Conservation (phyloP, 1,140 invertebrate species). For the Varroa destructor region DNA sequence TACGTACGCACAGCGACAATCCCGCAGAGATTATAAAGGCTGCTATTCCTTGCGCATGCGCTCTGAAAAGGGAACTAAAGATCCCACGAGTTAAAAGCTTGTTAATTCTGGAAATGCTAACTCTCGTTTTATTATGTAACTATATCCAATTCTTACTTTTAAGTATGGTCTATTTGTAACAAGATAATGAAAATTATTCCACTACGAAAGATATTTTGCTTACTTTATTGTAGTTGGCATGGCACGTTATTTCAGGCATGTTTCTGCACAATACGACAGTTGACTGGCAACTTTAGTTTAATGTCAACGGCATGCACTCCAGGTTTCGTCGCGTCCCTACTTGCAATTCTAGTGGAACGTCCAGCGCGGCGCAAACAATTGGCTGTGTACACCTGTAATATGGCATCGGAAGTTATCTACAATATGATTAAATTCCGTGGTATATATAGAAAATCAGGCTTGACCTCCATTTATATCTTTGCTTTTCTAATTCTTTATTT, state of each 20-base stretch:
- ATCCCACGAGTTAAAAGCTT: too few species aligned
- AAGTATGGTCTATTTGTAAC: too few species aligned
- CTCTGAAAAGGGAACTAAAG: too few species aligned
- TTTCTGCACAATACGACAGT: constrained; percentile 13
- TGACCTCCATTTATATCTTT: background rate
- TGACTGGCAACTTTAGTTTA: constrained; percentile 20
- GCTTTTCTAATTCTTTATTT: constrained; percentile 1
- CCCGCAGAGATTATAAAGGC: too few species aligned
- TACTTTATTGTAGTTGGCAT: too few species aligned
- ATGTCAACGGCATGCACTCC: constrained; percentile 21
- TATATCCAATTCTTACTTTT: too few species aligned
- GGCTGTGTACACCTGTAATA: constrained; percentile 25
- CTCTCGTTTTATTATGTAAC: too few species aligned
- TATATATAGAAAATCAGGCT: background rate
- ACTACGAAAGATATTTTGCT: too few species aligned
- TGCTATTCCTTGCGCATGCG: too few species aligned
- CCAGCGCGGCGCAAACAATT: constrained; percentile 20
- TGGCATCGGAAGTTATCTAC: constrained; percentile 27
- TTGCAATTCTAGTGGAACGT: constrained; percentile 14
- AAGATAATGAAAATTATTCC: too few species aligned
- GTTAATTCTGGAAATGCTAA: too few species aligned
- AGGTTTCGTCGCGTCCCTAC: constrained; percentile 14
- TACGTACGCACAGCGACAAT: too few species aligned
- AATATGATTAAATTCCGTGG: constrained; percentile 21
- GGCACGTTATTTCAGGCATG: background rate